Evolutionary conservation across 2,888 invertebrate species (phyloP).

Genomic region (Xestia sexstrigata): DNA sequence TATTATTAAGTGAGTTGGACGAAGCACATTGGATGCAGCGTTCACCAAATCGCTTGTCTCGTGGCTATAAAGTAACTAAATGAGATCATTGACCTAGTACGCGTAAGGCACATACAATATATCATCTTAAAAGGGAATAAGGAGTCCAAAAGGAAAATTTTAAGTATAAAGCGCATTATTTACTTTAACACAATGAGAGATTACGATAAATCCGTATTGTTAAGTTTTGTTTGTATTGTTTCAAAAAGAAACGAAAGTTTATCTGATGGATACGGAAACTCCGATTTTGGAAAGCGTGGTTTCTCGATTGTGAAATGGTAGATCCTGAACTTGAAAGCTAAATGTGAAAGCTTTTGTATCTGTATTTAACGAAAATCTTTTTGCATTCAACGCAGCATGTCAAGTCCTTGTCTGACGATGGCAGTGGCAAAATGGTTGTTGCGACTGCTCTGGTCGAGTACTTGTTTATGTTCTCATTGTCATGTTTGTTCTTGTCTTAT

Average conservation of each 20-base stretch:
- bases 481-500: not conserved
- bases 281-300: not conserved
- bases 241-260: not conserved
- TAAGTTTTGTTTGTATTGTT: constrained; percentile 5
- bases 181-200: constrained; percentile 10
- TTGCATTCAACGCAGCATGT: not conserved
- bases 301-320: not conserved
- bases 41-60: constrained; percentile 33
- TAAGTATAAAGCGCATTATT: constrained; percentile 30
- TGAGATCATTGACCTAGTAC: constrained; percentile 61
- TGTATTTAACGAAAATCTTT: not conserved
- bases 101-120: constrained; percentile 41
- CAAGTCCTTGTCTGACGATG: not conserved
- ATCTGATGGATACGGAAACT: constrained; percentile 7
- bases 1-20: not conserved
- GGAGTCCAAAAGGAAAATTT: constrained; percentile 25
- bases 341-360: not conserved
- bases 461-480: not conserved
- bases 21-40: not conserved
- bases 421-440: not conserved
- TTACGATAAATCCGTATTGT: constrained; percentile 6
- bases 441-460: not conserved
- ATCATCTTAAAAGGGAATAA: constrained; percentile 47
- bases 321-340: not conserved
- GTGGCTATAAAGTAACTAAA: constrained; percentile 44